A percentile compares a stretch with the other conserved stretches of the same genome.
These are phyloP conservation scores for Hydrotaea diabolus DNA, from an alignment of 2,888 invertebrate genomes.

Conservation along the genomic window DNA sequence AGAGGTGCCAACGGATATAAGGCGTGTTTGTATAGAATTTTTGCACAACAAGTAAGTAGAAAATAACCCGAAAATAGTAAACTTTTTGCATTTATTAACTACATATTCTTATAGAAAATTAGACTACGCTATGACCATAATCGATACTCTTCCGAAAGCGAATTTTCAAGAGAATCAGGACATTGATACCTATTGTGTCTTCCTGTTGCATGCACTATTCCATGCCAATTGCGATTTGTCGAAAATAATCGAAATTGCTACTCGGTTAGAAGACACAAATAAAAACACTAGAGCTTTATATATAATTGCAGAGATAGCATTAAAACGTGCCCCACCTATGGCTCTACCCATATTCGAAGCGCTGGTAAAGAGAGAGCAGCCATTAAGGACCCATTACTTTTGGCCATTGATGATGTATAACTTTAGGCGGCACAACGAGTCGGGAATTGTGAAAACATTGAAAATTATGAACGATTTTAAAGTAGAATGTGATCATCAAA, in stretches of 20 bases:
- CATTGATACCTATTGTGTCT: slow-evolving; percentile 82
- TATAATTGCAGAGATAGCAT: slow-evolving; percentile 82
- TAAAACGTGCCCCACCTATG: slow-evolving; percentile 77
- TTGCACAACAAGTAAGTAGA: slow-evolving; percentile 74
- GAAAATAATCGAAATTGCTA: slow-evolving; percentile 76
- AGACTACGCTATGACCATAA: slow-evolving; percentile 77
- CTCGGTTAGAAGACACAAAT: slow-evolving; percentile 71
- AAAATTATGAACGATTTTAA: slow-evolving; percentile 82
- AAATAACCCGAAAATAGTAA: neutral
- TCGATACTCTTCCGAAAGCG: slow-evolving; percentile 75
- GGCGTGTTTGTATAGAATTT: slow-evolving; percentile 82
- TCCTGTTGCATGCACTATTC: slow-evolving; percentile 84
- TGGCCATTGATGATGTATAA: slow-evolving; percentile 84
- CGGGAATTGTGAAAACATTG: slow-evolving; percentile 82
- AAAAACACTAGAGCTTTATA: slow-evolving; percentile 80
- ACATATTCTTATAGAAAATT: slow-evolving; percentile 68
- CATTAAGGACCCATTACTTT: slow-evolving; percentile 84
- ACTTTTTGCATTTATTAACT: neutral
- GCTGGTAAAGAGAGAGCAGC: slow-evolving; percentile 70
- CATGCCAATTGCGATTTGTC: slow-evolving; percentile 80
- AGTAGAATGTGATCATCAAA: slow-evolving; percentile 83
- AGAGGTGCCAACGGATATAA: slow-evolving; percentile 74
- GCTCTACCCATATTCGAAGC: slow-evolving; percentile 72
- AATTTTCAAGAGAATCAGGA: slow-evolving; percentile 80
- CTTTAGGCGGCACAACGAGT: slow-evolving; percentile 82